A percentile compares a stretch with the other conserved stretches of the same genome.
Conservation (phyloP, 2,888 invertebrate species). For the Cinara cedri region DNA sequence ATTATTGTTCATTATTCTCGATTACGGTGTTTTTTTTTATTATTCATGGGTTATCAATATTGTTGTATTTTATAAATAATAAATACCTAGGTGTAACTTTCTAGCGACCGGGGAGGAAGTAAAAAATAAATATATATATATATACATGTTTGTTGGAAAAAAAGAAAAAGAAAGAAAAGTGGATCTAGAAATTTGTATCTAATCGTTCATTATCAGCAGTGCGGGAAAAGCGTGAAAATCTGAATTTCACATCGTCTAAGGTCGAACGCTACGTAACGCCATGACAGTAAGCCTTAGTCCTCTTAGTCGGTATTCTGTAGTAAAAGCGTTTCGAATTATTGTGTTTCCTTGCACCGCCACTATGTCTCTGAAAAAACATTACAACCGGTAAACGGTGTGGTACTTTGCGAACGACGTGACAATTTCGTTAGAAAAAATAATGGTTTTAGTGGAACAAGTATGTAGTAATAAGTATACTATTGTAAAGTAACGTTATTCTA, state of each 20-base stretch:
- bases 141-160: too few relatives aligned
- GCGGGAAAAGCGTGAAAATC: slow-evolving; percentile 52
- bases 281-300: slow-evolving; percentile 14
- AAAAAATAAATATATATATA: too few relatives aligned
- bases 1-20: too few relatives aligned
- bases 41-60: too few relatives aligned
- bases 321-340: slow-evolving; percentile 51
- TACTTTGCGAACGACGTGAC: neutral
- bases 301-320: slow-evolving; percentile 13
- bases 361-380: neutral
- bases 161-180: neutral
- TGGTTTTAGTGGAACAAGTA: slow-evolving; percentile 34
- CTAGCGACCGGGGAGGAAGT: neutral
- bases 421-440: neutral
- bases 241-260: slow-evolving; percentile 38
- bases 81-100: slow-evolving; percentile 11
- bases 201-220: too few relatives aligned
- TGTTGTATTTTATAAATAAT: neutral
- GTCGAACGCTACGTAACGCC: neutral
- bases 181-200: too few relatives aligned
- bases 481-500: too few relatives aligned
- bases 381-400: neutral
- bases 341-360: neutral
- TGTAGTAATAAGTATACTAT: neutral
- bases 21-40: too few relatives aligned